Evolutionary conservation across 2,888 invertebrate species (phyloP).

Genomic region (Drosophila algonquin): DNA sequence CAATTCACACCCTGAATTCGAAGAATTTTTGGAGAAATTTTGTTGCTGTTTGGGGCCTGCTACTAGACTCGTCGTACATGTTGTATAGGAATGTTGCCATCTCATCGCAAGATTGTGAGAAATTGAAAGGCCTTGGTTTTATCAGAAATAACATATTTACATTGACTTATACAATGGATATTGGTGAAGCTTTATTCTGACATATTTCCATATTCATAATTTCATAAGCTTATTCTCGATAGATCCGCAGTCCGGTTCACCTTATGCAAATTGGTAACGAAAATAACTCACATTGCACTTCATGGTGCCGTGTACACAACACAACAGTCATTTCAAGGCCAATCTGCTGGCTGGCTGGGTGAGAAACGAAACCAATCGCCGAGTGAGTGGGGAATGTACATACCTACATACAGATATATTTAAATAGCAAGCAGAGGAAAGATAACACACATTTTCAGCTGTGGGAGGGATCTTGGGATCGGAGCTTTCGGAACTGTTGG

Average conservation of each 20-base stretch:
- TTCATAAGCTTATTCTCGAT: constrained; percentile 13
- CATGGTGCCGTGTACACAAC: constrained; percentile 4
- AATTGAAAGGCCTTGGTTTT: background rate
- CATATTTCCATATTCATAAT: background rate
- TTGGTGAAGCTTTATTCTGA: background rate
- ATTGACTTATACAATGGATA: constrained; percentile 2
- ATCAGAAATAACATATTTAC: constrained; percentile 15
- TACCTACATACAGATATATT: background rate
- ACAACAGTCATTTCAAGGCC: constrained; percentile 53
- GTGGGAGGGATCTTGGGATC: constrained; percentile 13
- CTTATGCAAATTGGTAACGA: constrained; percentile 60
- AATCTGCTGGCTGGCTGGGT: constrained; percentile 6
- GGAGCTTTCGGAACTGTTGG: constrained; percentile 11
- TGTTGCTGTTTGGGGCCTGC: constrained; percentile 1
- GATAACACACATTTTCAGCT: constrained; percentile 10
- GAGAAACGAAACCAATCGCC: background rate
- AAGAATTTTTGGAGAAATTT: constrained; percentile 44
- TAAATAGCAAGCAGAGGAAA: constrained; percentile 15
- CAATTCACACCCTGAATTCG: constrained; percentile 65
- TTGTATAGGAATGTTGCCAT: constrained; percentile 56
- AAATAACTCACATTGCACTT: constrained; percentile 40
- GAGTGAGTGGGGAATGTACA: constrained; percentile 29
- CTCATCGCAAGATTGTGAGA: constrained; percentile 15
- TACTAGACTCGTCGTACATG: background rate
- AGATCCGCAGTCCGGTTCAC: constrained; percentile 49